Conservation (phyloP, 2,113 vertebrate genomes). For the Cololabis saira region DNA sequence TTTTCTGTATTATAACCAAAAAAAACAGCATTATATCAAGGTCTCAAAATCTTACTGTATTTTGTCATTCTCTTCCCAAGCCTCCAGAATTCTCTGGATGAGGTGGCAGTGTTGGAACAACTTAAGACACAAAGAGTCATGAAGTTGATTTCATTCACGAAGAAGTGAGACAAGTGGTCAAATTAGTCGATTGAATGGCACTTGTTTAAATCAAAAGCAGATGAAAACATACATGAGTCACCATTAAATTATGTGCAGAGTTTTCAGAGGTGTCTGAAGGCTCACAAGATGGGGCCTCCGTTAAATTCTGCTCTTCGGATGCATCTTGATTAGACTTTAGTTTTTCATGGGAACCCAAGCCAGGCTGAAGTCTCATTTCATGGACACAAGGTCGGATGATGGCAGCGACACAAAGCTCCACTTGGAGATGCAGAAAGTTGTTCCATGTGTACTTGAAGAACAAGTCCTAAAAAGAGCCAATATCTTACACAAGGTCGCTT, state of each 20-base stretch:
- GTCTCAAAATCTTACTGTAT: constrained; percentile 87
- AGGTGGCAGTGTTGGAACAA: constrained; percentile 95
- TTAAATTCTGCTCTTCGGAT: constrained; percentile 42
- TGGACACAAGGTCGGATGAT: constrained; percentile 88
- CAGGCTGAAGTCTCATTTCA: constrained; percentile 77
- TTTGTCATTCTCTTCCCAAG: constrained; percentile 96
- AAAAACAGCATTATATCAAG: not conserved
- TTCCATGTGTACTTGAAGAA: constrained; percentile 99
- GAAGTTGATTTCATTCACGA: not conserved
- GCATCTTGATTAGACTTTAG: constrained; percentile 28
- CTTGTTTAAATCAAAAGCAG: constrained; percentile 14
- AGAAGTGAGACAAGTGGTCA: not conserved
- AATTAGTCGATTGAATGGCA: not conserved
- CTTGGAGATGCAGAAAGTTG: constrained; percentile 98
- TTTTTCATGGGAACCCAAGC: constrained; percentile 62
- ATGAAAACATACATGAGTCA: constrained; percentile 78
- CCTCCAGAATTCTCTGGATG: constrained; percentile 93
- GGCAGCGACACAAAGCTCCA: constrained; percentile 93
- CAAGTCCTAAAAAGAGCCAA: constrained; percentile 83
- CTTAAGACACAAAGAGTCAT: constrained; percentile 68
- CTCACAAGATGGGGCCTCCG: constrained; percentile 34
- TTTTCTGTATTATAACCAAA: not conserved
- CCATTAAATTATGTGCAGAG: constrained; percentile 83
- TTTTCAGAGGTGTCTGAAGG: constrained; percentile 47
- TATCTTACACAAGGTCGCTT: not conserved